phyloP scores from a whole-genome alignment of 2,797 vertebrate species.

The Sitta carolinensis region DNA sequence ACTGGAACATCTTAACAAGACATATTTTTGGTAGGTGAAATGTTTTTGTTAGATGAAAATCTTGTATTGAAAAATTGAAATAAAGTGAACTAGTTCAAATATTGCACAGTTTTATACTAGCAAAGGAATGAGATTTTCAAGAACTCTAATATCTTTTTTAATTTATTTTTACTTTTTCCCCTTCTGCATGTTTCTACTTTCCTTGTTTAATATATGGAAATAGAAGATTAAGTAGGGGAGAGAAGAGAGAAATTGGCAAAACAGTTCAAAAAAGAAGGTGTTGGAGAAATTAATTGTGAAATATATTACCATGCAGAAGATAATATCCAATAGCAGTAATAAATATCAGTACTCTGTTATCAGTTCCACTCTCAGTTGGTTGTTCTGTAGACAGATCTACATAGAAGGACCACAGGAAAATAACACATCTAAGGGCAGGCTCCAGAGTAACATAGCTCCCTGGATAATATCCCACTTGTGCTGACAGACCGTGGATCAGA shows the following conservation, averaged over 20 bases:
- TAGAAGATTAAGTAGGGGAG: background rate
- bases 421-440: background rate
- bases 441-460: accelerated
- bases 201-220: background rate
- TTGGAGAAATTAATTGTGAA: background rate
- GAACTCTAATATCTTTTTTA: background rate
- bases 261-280: background rate
- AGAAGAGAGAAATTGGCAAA: background rate
- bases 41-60: background rate
- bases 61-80: background rate
- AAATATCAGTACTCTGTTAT: background rate
- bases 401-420: background rate
- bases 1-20: background rate
- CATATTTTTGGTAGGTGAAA: background rate
- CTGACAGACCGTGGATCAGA: background rate
- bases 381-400: background rate
- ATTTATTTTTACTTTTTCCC: background rate
- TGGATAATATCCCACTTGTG: background rate
- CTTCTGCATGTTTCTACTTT: background rate
- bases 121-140: background rate
- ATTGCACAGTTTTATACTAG: background rate
- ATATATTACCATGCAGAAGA: background rate
- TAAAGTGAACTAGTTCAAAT: background rate
- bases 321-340: background rate
- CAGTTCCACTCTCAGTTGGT: background rate